Conservation (phyloP, 1,140 invertebrate species). For the Acyrthosiphon pisum region DNA sequence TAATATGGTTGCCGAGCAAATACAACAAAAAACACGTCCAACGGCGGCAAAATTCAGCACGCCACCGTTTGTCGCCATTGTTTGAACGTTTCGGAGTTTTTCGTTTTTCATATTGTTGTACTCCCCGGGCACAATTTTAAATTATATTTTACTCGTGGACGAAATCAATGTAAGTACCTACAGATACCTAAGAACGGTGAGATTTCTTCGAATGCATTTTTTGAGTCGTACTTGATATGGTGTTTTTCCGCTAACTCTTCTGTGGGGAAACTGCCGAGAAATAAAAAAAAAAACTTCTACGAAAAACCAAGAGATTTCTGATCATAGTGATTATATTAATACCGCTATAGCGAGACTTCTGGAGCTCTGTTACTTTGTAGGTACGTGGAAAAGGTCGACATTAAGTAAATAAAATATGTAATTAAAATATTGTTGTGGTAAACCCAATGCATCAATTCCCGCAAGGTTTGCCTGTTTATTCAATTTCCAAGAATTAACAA, state of each 20-base stretch:
- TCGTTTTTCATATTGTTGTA: background rate
- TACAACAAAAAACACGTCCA: background rate
- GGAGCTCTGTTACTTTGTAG: background rate
- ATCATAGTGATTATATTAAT: background rate
- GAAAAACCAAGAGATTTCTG: background rate
- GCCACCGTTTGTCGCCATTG: background rate
- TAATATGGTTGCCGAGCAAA: background rate
- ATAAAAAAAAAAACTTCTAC: background rate
- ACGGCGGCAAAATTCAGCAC: background rate
- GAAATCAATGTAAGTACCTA: background rate
- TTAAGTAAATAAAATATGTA: background rate
- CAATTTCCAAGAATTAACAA: background rate
- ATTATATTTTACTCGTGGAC: background rate
- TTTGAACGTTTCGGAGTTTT: background rate
- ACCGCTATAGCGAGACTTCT: background rate
- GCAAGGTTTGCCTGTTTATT: background rate
- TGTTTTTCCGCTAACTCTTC: background rate
- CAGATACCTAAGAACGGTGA: background rate
- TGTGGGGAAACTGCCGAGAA: background rate
- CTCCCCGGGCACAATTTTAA: background rate
- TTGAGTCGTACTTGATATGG: background rate
- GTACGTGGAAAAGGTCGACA: background rate
- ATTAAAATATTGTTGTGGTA: background rate
- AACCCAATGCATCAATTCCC: background rate
- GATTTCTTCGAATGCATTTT: background rate